phyloP scores from a whole-genome alignment of 2,797 vertebrate genomes.

The Periophthalmus magnuspinnatus region DNA sequence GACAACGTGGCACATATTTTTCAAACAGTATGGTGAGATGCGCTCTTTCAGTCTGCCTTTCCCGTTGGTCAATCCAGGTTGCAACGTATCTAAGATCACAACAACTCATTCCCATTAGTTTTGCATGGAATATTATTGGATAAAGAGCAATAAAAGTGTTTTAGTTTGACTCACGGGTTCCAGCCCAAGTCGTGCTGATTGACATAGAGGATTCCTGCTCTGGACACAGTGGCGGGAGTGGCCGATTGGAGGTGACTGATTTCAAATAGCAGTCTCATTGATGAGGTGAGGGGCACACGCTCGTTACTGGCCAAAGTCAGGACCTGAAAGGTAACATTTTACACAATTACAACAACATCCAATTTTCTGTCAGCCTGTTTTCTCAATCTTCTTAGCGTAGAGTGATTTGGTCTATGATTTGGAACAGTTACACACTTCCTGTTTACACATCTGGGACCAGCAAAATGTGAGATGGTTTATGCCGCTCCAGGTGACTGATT shows the following conservation, averaged over 20 bases:
- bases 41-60: slow-evolving; percentile 82
- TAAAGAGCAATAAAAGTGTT: not conserved
- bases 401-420: not conserved
- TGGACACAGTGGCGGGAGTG: slow-evolving; percentile 81
- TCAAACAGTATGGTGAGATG: slow-evolving; percentile 88
- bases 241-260: slow-evolving; percentile 78
- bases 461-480: not conserved
- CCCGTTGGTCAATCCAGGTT: slow-evolving; percentile 86
- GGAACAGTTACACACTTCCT: not conserved
- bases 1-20: slow-evolving; percentile 83
- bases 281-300: slow-evolving; percentile 74
- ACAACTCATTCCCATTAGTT: not conserved
- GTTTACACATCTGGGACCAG: not conserved
- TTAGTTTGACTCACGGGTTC: slow-evolving; percentile 77
- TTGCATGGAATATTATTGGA: not conserved
- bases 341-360: slow-evolving; percentile 16
- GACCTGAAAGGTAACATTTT: slow-evolving; percentile 64
- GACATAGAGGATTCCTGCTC: slow-evolving; percentile 82
- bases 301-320: slow-evolving; percentile 85
- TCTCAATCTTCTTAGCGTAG: not conserved
- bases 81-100: slow-evolving; percentile 76
- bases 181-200: slow-evolving; percentile 83
- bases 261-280: slow-evolving; percentile 85
- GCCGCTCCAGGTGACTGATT: not conserved
- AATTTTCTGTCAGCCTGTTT: not conserved